A percentile compares a stretch with the other conserved stretches of the same genome.
Evolutionary conservation across 1,140 invertebrate genomes (phyloP).

Genomic region (Drosophila bipectinata): DNA sequence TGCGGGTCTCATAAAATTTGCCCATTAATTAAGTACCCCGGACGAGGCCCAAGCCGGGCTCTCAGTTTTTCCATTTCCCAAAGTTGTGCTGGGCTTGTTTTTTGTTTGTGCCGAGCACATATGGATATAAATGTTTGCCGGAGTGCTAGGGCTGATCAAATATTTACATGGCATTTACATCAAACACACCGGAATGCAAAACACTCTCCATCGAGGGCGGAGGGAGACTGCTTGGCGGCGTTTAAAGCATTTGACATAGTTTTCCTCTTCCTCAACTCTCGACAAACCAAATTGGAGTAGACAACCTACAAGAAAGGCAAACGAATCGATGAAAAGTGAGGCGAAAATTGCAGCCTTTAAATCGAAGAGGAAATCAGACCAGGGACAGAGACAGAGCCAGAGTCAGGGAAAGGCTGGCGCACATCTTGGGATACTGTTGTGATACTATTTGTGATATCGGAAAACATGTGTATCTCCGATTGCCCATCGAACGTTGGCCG

Average conservation of each 20-base stretch:
- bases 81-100: conserved; percentile 28
- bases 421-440: conserved; percentile 20
- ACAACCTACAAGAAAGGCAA: conserved; percentile 3
- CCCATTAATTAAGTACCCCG: conserved; percentile 53
- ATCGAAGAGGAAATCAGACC: conserved; percentile 26
- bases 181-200: conserved; percentile 60
- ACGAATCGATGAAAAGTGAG: conserved; percentile 58
- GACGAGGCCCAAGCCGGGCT: background rate
- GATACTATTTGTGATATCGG: conserved; percentile 18
- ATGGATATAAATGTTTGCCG: conserved; percentile 12
- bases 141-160: conserved; percentile 41
- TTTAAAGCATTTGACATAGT: conserved; percentile 43
- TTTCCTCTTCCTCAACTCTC: conserved; percentile 30
- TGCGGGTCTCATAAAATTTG: conserved; percentile 41
- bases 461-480: conserved; percentile 29
- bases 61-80: conserved; percentile 10
- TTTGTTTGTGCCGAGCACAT: conserved; percentile 15
- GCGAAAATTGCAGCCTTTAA: conserved; percentile 42
- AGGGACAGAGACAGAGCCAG: conserved; percentile 1
- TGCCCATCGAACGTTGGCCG: conserved; percentile 38
- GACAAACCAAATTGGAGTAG: conserved; percentile 57
- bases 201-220: conserved; percentile 18
- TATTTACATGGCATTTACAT: conserved; percentile 67
- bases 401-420: conserved; percentile 16
- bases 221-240: conserved; percentile 56